Conservation (phyloP, 2,113 vertebrate genomes). For the Pseudorectes ferrugineus region DNA sequence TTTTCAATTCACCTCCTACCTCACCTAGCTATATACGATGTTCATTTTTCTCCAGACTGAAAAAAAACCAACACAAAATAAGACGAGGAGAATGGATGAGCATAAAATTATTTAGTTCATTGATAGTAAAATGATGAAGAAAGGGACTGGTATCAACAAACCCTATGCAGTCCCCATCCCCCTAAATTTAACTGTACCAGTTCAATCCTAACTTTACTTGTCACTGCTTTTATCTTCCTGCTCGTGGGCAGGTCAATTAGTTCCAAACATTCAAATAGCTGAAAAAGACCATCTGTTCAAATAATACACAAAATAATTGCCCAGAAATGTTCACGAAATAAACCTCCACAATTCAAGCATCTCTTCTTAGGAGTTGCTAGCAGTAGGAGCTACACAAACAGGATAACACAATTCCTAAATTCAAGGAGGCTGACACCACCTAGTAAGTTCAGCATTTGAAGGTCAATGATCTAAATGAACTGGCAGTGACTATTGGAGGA, state of each 20-base stretch:
- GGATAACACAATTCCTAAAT: background rate
- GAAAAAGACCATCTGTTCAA: slow-evolving; percentile 7
- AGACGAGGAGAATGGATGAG: background rate
- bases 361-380: background rate
- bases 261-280: background rate
- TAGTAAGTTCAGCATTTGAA: background rate
- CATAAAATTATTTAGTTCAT: background rate
- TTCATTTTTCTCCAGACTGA: background rate
- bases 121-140: background rate
- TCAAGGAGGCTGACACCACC: background rate
- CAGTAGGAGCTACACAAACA: background rate
- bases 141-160: background rate
- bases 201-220: background rate
- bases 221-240: background rate
- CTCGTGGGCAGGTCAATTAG: background rate
- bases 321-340: background rate
- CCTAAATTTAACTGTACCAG: background rate
- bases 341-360: background rate
- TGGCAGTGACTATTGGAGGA: background rate
- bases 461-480: background rate
- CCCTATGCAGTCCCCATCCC: background rate
- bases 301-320: background rate
- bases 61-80: background rate
- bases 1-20: background rate
- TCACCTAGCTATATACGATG: background rate